Evolutionary conservation across 1,140 invertebrate species (phyloP).

Genomic region (Wiebesia pumilae): DNA sequence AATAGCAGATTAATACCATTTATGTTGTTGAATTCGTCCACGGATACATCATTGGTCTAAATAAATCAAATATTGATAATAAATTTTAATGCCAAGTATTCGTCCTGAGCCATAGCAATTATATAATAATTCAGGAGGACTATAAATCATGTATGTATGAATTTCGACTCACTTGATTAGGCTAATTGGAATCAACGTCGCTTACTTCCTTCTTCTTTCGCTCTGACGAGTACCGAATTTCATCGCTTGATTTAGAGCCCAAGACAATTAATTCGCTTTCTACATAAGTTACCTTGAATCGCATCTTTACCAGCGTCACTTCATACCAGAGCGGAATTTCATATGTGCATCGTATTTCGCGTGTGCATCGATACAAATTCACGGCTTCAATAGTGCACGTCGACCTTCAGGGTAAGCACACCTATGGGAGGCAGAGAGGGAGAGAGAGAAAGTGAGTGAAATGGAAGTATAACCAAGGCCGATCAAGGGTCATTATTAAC

Average conservation of each 20-base stretch:
- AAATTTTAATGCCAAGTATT: background rate
- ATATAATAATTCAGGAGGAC: background rate
- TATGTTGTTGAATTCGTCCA: background rate
- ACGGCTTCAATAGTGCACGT: background rate
- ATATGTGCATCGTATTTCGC: too few species aligned
- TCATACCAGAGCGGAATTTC: too few species aligned
- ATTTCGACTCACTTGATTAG: background rate
- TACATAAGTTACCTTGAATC: background rate
- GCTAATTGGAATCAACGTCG: background rate
- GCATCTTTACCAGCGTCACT: background rate
- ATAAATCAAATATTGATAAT: too few species aligned
- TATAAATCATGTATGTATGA: background rate
- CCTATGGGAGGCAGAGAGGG: too few species aligned
- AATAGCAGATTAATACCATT: background rate
- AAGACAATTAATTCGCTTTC: background rate
- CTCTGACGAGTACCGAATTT: background rate
- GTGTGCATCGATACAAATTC: too few species aligned
- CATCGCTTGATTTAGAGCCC: background rate
- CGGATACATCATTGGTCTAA: background rate
- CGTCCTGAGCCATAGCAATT: background rate
- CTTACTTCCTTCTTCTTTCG: background rate
- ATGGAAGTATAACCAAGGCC: background rate
- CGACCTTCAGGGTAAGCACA: background rate
- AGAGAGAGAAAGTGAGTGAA: slow-evolving; percentile 20
- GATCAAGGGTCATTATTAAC: background rate